phyloP scores from a whole-genome alignment of 2,797 vertebrate species.

The Ceryle rudis region DNA sequence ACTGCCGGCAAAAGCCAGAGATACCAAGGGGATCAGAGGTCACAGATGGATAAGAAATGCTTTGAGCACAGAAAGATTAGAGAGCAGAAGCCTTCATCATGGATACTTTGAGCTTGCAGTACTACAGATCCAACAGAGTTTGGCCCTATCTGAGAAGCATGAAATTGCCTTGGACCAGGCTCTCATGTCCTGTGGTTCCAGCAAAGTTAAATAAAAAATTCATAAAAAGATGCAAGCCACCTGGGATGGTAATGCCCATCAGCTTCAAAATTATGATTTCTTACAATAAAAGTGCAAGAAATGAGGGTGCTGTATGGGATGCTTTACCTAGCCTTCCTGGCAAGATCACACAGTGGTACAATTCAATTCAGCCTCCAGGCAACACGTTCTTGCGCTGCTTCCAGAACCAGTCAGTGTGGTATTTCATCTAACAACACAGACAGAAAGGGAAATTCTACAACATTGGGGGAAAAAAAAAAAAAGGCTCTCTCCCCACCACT shows the following conservation, averaged over 20 bases:
- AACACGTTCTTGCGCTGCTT: background rate
- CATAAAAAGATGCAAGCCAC: background rate
- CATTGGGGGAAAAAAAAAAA: rapidly evolving
- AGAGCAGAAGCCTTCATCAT: background rate
- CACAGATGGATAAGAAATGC: background rate
- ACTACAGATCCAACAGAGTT: background rate
- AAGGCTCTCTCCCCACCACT: background rate
- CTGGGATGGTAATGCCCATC: background rate
- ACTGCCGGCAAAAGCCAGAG: background rate
- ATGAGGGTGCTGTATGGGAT: background rate
- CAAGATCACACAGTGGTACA: background rate
- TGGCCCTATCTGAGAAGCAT: background rate
- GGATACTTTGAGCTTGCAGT: background rate
- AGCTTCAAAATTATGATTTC: constrained; percentile 5
- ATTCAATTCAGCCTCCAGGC: constrained; percentile 25
- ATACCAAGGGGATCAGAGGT: background rate
- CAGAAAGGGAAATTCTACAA: background rate
- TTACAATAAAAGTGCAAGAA: constrained; percentile 9
- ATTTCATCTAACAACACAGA: constrained; percentile 14
- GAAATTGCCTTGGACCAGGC: background rate
- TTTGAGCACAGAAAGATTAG: background rate
- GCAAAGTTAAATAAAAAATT: background rate
- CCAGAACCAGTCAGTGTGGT: background rate
- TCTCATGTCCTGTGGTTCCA: background rate
- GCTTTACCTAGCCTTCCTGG: background rate